Base-by-base conservation (phyloP, 2,888 invertebrate species). In the Cheilosia impressa region DNA sequence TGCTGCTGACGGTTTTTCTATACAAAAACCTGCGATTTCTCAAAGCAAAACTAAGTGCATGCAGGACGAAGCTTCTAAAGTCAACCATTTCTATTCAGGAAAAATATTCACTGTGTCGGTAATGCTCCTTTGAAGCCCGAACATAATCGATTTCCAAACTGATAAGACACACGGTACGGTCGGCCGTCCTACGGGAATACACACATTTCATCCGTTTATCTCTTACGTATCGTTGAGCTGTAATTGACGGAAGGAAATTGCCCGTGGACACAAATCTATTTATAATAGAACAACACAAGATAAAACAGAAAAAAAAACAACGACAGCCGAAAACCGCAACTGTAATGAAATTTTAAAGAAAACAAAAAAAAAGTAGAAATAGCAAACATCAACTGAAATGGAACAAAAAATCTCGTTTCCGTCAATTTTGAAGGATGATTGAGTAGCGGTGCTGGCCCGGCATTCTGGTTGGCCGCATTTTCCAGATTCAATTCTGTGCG, bases 161-260 rank as follows among this genome's bases (percentile, higher is more conserved):
- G 52, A 66, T 60, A 62, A 72, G 71, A 83, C 72, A 38, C 52
- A 38, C 43, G 69, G 53, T 24, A 43, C 60, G 43, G 19, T 41
- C 53, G 13, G 50, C 53, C 45, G 19, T 65, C 43, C 31, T 60
- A 55, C 19, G 17, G 19, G 38, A 34, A 52, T 58, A 76, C n/a
- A 38, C 41, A 17, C 71, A 53, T 69, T 65, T 60, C 52, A 41
- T 58, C 72, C 72, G 73, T 63, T 83, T 83, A 83, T 79, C 78
- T 83, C 76, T 83, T 79, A 73, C 68, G 83, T 68, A 68, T 83
- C 83, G 60, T 58, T 83, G 78, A 69, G 62, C 73, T 79, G 68
- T 73, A 83, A 83, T 79, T 78, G 78, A 83, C 72, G 77, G 77
- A 78, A 78, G 72, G 65, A 82, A 82, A 77, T 82, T 78, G 78